These are phyloP conservation scores for Agonum fuliginosum DNA, from an alignment of 2,888 invertebrate species.

Conservation along the genomic window DNA sequence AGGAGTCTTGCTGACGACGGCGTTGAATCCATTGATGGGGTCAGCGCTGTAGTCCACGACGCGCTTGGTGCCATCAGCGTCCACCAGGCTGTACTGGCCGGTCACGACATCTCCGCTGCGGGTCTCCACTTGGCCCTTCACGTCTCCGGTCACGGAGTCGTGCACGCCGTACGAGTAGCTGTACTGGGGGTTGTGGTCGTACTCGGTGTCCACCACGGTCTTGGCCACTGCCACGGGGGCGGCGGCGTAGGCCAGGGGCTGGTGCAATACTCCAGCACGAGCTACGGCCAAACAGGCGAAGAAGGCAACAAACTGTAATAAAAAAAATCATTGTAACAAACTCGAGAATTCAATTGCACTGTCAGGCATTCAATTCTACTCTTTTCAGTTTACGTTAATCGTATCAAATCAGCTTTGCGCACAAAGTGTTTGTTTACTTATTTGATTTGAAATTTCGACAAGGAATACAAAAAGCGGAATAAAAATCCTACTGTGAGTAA, in stretches of 20 bases:
- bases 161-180: constrained; percentile 77
- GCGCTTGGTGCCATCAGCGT: constrained; percentile 79
- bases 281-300: constrained; percentile 62
- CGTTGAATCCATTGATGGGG: constrained; percentile 75
- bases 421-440: constrained; percentile 25
- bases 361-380: not conserved
- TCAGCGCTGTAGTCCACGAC: constrained; percentile 79
- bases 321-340: constrained; percentile 27
- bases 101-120: constrained; percentile 79
- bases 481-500: not conserved
- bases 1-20: constrained; percentile 75
- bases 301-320: constrained; percentile 61
- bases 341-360: not conserved
- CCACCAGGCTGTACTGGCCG: constrained; percentile 76
- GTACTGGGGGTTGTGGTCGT: constrained; percentile 73
- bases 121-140: constrained; percentile 78
- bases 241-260: constrained; percentile 61
- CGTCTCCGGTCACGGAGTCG: constrained; percentile 76
- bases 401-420: constrained; percentile 16
- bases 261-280: constrained; percentile 61
- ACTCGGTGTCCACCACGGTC: constrained; percentile 62
- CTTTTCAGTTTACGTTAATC: constrained; percentile 1
- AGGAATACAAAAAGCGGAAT: not conserved
- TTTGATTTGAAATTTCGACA: constrained; percentile 29
- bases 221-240: constrained; percentile 63